Conservation (phyloP, 2,888 invertebrate genomes). For the Aleiodes testaceus region DNA sequence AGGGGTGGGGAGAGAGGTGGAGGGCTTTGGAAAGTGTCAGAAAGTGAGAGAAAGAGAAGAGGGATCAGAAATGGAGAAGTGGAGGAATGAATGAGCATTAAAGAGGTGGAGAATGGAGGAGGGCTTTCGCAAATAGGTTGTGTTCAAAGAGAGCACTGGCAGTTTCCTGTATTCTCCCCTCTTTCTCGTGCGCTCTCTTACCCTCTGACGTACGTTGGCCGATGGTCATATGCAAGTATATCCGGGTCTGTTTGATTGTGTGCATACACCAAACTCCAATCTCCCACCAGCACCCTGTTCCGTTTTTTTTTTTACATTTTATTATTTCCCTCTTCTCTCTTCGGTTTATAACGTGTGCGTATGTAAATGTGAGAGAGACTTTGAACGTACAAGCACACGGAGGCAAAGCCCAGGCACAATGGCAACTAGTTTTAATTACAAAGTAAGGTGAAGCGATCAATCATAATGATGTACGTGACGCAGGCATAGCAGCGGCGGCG, state of each 20-base stretch:
- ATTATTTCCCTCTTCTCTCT: not conserved
- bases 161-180: conserved; percentile 10
- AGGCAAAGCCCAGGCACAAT: conserved; percentile 67
- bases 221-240: too few species aligned
- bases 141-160: conserved; percentile 25
- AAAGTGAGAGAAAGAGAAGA: conserved; percentile 56
- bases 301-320: not conserved
- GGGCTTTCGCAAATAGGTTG: conserved; percentile 31
- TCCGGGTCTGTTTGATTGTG: not conserved
- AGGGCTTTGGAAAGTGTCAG: conserved; percentile 49
- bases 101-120: conserved; percentile 45
- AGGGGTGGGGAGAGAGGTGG: conserved; percentile 21
- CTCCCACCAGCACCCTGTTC: not conserved
- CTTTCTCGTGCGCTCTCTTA: not conserved
- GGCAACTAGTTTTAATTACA: conserved; percentile 74
- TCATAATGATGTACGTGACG: conserved; percentile 74
- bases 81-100: conserved; percentile 43
- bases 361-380: conserved; percentile 50
- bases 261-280: conserved; percentile 9
- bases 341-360: conserved; percentile 42
- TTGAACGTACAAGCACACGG: conserved; percentile 60
- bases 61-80: conserved; percentile 52
- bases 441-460: conserved; percentile 74
- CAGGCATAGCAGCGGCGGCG: conserved; percentile 62
- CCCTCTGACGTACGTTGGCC: not conserved